A percentile compares a stretch with the other conserved stretches of the same genome.
Evolutionary conservation across 2,888 invertebrate species (phyloP).

Genomic region (Platycheirus rosarum): DNA sequence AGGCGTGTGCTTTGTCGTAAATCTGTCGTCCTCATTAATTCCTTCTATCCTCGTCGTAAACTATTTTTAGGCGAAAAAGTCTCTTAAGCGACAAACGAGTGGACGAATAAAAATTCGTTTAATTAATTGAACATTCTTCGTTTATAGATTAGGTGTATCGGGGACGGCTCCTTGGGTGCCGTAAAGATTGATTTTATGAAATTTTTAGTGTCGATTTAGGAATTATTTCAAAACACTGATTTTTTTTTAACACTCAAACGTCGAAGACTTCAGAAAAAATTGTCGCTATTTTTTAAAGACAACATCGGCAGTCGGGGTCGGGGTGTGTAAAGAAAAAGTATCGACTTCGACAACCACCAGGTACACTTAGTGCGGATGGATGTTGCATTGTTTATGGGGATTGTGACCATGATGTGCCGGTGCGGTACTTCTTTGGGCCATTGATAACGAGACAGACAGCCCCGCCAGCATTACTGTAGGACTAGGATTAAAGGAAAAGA

Average conservation of each 20-base stretch:
- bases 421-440: conserved; percentile 47
- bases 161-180: conserved; percentile 34
- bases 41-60: conserved; percentile 10
- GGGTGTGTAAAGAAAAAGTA: neutral
- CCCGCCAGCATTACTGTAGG: neutral
- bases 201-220: neutral
- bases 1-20: conserved; percentile 40
- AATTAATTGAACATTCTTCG: conserved; percentile 65
- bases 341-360: conserved; percentile 6
- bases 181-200: conserved; percentile 36
- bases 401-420: conserved; percentile 29
- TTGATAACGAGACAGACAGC: conserved; percentile 35
- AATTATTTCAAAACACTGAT: conserved; percentile 1
- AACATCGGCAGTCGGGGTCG: too few species aligned
- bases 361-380: neutral
- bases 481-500: conserved; percentile 18
- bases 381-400: too few species aligned
- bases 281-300: conserved; percentile 1
- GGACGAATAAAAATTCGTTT: conserved; percentile 55
- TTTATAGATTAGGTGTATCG: conserved; percentile 67
- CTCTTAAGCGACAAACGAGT: too few species aligned
- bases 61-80: conserved; percentile 51
- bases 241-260: neutral
- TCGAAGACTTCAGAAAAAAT: neutral
- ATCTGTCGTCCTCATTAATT: conserved; percentile 71